Evolutionary conservation across 2,797 vertebrate genomes (phyloP), one percentile per base, ranked within the genome.

Genomic region (Cryptoblepharus egeriae): DNA sequence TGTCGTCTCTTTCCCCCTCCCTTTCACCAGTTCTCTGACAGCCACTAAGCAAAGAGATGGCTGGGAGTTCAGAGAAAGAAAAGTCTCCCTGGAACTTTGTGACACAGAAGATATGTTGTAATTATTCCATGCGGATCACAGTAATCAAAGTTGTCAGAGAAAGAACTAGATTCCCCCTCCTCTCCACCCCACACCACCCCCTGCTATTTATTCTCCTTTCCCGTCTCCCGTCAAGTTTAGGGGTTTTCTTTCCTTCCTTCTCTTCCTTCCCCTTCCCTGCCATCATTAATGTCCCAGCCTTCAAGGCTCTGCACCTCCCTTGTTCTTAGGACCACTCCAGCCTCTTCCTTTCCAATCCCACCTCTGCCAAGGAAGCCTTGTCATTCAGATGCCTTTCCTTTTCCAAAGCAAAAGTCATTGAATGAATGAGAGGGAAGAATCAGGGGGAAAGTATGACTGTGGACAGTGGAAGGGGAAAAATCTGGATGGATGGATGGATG

Each of bases 61-160:
- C 75, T 85, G 75, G 69, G 76, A 70, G 86, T 80, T 91, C 79
- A 75, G 81, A 86, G 88, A 87, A 82, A 94, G 95, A 94, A 94
- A 93, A 96, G 92, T 94, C 85, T 95, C 85, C 79, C 81, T 72
- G 90, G 85, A 87, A 89, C 88, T 85, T 90, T 89, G 84, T 87
- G 89, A 91, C 93, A 91, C 91, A 85, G 83, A 87, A 88, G 81
- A 63, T 76, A 65, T 74, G 88, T 72, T 84, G 89, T 80, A 72
- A 74, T 37, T 75, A 87, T 85, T 88, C 71, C 79, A 75, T 74
- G 64, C 16, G 81, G 84, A 80, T 85, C 84, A 77, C 90, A 73
- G 89, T 81, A 81, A 92, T 81, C 89, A 64, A 67, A 84, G 42
- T 63, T 71, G 90, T 88, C 85, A 74, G 86, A 30, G 63, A 42